These are phyloP conservation scores for Yponomeuta cagnagella DNA, from an alignment of 2,888 invertebrate genomes.

Conservation along the genomic window DNA sequence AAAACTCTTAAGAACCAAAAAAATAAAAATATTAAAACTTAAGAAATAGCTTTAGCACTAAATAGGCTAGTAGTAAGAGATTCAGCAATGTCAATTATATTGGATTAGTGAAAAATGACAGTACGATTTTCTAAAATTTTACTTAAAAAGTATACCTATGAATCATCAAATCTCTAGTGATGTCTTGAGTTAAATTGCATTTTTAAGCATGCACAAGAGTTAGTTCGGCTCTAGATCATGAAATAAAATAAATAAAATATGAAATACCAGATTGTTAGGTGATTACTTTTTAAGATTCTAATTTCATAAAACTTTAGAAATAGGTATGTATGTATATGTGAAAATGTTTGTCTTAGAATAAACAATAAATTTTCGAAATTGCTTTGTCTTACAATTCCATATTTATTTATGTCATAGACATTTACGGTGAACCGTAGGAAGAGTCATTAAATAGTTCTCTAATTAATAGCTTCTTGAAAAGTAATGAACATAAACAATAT, in stretches of 20 bases:
- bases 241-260: background rate
- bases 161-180: conserved; percentile 35
- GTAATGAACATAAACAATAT: conserved; percentile 46
- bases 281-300: conserved; percentile 15
- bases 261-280: background rate
- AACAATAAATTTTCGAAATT: conserved; percentile 1
- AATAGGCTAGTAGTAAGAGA: conserved; percentile 72
- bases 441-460: conserved; percentile 34
- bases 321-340: conserved; percentile 20
- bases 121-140: conserved; percentile 65
- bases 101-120: conserved; percentile 64
- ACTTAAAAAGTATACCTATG: conserved; percentile 33
- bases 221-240: conserved; percentile 23
- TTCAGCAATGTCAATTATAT: conserved; percentile 75
- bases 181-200: conserved; percentile 31
- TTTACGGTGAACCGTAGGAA: conserved; percentile 32
- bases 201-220: conserved; percentile 35
- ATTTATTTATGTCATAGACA: conserved; percentile 41
- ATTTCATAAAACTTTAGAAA: conserved; percentile 30
- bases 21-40: conserved; percentile 49
- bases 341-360: conserved; percentile 2
- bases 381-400: conserved; percentile 2
- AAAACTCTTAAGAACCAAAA: conserved; percentile 55
- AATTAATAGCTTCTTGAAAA: conserved; percentile 38
- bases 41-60: conserved; percentile 66